phyloP scores from a whole-genome alignment of 1,140 invertebrate genomes.

The Scaptomyza hsui region DNA sequence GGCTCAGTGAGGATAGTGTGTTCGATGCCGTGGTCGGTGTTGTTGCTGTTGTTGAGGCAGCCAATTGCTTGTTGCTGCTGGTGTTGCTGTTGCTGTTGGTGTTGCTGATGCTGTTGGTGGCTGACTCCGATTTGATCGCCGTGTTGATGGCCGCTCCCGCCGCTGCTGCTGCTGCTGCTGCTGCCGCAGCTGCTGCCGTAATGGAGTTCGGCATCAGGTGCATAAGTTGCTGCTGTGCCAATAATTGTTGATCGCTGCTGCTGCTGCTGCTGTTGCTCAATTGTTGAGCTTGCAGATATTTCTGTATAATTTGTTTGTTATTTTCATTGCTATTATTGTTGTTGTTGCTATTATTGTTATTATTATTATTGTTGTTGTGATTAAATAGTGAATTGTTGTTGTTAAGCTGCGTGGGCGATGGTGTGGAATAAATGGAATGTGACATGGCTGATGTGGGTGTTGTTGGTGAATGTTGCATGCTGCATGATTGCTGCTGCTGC shows the following conservation, averaged over 20 bases:
- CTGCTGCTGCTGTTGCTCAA: slow-evolving; percentile 50
- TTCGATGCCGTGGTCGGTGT: slow-evolving; percentile 73
- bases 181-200: slow-evolving; percentile 54
- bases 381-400: slow-evolving; percentile 68
- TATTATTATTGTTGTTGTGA: slow-evolving; percentile 60
- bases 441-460: slow-evolving; percentile 59
- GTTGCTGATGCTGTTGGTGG: slow-evolving; percentile 40
- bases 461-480: slow-evolving; percentile 64
- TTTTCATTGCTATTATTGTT: slow-evolving; percentile 62
- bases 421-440: slow-evolving; percentile 64
- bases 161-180: slow-evolving; percentile 55
- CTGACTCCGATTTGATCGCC: slow-evolving; percentile 60
- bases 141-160: slow-evolving; percentile 48
- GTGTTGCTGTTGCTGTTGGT: slow-evolving; percentile 28
- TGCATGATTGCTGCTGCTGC: slow-evolving; percentile 70
- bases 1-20: slow-evolving; percentile 72
- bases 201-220: slow-evolving; percentile 65
- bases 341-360: slow-evolving; percentile 56
- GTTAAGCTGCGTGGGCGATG: slow-evolving; percentile 69
- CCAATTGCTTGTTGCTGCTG: slow-evolving; percentile 35
- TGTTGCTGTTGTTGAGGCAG: slow-evolving; percentile 51
- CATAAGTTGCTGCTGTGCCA: slow-evolving; percentile 59
- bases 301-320: slow-evolving; percentile 77
- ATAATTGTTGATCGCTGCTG: slow-evolving; percentile 56
- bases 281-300: slow-evolving; percentile 77